phyloP scores from a whole-genome alignment of 2,113 vertebrate genomes.

The Columba livia region DNA sequence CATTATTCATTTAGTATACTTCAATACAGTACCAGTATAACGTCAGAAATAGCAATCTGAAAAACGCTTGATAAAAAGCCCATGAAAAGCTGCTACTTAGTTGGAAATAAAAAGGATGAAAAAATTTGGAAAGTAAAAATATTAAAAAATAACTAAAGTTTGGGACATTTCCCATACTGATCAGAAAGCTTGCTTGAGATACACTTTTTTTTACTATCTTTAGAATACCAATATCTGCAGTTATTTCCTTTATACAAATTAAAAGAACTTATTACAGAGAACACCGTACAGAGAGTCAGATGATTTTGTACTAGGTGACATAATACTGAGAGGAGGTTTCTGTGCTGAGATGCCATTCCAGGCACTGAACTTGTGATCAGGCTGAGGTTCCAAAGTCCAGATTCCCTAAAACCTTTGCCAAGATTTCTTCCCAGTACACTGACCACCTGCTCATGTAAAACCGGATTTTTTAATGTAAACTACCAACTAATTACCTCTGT shows the following conservation, averaged over 20 bases:
- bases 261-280: not conserved
- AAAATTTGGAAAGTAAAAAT: not conserved
- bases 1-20: not conserved
- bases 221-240: not conserved
- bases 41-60: not conserved
- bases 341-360: not conserved
- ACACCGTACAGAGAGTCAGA: not conserved
- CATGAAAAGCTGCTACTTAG: not conserved
- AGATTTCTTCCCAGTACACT: not conserved
- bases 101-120: not conserved
- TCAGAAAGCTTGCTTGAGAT: not conserved
- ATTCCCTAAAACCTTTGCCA: not conserved
- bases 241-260: not conserved
- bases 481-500: not conserved
- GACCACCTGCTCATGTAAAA: not conserved
- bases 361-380: not conserved
- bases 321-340: not conserved
- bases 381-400: not conserved
- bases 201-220: not conserved
- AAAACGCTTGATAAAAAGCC: not conserved
- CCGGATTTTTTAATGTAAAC: not conserved
- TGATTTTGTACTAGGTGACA: not conserved
- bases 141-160: not conserved
- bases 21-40: not conserved
- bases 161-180: accelerated